Base-by-base conservation (phyloP, 2,888 invertebrate species). In the Heliconius charithonia region DNA sequence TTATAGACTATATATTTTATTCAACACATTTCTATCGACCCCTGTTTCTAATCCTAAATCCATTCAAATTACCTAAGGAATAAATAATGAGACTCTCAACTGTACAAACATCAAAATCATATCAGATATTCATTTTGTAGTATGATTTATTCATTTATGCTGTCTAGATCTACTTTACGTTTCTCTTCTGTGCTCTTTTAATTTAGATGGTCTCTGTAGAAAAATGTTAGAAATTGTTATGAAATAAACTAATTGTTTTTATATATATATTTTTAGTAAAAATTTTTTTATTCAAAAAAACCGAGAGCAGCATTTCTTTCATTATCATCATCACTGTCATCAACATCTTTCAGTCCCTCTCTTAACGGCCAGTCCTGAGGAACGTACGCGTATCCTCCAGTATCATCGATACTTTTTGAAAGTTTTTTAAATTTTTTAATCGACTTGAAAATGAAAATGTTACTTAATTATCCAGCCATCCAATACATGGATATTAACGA, bases 41-140 rank as follows among this genome's bases (percentile, higher is more conserved):
- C 25, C 37, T 16, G 41, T 69, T 25, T 69, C 67, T 69, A 69
- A 69, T 69, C 67, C 90, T 89, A 91, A 93, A 91, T 91, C 90
- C 89, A 83, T 83, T 89, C 88, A 89, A 92, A 92, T 92, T 90
- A 92, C 90, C 89, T 81, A 88, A 86, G 88, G 91, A 92, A 93
- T 93, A 93, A 93, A 93, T 93, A 92, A 93, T 93, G 90, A 92
- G 89, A 86, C 90, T 92, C 92, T 90, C 91, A 89, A 86, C 89
- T 87, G 88, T 86, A 87, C 85, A 86, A 72, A 69, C 67, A 69
- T 69, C 67, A 69, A 69, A 69, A 69, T 69, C 67, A 69, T 69
- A 69, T 69, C 67, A 69, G 67, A 69, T 69, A 69, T 69, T 69
- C 67, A 69, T 69, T 69, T 69, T 69, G 67, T 69, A 69, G 41